Evolutionary conservation across 2,797 vertebrate species (phyloP), one percentile per base, ranked within the genome.

Genomic region (Melanotaenia boesemani): DNA sequence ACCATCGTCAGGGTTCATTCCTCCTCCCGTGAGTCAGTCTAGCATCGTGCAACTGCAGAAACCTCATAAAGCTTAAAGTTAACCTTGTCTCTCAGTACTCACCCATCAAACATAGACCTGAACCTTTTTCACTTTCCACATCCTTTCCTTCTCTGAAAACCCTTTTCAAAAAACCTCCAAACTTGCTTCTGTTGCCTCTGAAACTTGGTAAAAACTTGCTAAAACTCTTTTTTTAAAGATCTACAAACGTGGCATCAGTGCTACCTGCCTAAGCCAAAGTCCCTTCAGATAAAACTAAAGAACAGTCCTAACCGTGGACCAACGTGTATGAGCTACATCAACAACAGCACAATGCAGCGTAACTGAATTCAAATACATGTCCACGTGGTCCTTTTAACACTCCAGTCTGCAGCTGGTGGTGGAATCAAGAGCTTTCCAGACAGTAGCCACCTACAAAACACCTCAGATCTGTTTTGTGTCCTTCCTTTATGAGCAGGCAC

Each of bases 401-500:
- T 67, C 55, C 62, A n/a, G 39, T 78, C 72, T 65, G 70, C 52
- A 63, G 74, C 36, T 63, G 36, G 74, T 83, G 83, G 70, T 77
- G 76, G 76, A 83, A 81, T 84, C 69, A 63, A 80, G 67, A 79
- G 56, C 56, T 63, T 67, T 61, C 63, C 37, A 52, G 55, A 72
- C 65, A 63, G 74, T 56, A 74, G 63, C 79, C 75, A 56, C 81
- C 76, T 77, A 68, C 75, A 81, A 58, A 74, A 74, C 6, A 61
- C 67, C 72, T 54, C 62, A 16, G 66, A 57, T 54, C 67, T 18
- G 54, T 58, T 75, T 72, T 68, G 20, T 54, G 59, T 64, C 67
- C 61, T 72, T 81, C 62, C 67, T 79, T 65, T 76, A 70, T 72
- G 91, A 92, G 92, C 76, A 73, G 93, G 88, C 89, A 91, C 92